Conservation (phyloP, 2,113 vertebrate species). For the Phyllostomus discolor region DNA sequence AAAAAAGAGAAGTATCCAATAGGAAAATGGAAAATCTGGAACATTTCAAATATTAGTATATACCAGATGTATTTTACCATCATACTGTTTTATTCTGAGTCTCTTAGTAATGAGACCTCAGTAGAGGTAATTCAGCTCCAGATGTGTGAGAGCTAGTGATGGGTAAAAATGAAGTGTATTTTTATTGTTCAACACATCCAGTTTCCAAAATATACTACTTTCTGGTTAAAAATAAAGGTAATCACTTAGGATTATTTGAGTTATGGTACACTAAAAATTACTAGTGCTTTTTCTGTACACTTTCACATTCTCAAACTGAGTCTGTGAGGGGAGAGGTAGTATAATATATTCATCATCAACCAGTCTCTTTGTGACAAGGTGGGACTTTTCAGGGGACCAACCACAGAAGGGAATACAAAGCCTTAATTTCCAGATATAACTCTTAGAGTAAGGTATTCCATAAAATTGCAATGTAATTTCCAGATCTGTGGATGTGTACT, state of each 20-base stretch:
- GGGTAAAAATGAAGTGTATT: not conserved
- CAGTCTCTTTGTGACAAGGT: not conserved
- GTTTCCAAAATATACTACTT: not conserved
- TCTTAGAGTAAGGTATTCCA: not conserved
- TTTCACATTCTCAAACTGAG: not conserved
- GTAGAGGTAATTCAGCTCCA: not conserved
- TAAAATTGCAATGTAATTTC: not conserved
- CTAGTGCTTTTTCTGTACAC: not conserved
- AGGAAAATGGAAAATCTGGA: slow-evolving; percentile 7
- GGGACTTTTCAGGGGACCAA: not conserved
- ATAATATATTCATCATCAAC: not conserved
- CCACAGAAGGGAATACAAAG: not conserved
- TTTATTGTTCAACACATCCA: not conserved
- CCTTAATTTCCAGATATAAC: not conserved
- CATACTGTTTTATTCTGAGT: not conserved
- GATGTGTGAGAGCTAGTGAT: not conserved
- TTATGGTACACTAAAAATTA: not conserved
- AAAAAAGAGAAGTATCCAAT: not conserved
- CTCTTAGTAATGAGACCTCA: not conserved
- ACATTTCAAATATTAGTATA: not conserved
- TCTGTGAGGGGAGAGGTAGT: not conserved
- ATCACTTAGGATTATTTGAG: not conserved
- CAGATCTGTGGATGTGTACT: not conserved
- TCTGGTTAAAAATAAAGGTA: not conserved
- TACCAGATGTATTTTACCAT: not conserved